Evolutionary conservation across 37 sponge, comb jelly and placozoan genomes (phyloP).

Genomic region (Crambe crambe): DNA sequence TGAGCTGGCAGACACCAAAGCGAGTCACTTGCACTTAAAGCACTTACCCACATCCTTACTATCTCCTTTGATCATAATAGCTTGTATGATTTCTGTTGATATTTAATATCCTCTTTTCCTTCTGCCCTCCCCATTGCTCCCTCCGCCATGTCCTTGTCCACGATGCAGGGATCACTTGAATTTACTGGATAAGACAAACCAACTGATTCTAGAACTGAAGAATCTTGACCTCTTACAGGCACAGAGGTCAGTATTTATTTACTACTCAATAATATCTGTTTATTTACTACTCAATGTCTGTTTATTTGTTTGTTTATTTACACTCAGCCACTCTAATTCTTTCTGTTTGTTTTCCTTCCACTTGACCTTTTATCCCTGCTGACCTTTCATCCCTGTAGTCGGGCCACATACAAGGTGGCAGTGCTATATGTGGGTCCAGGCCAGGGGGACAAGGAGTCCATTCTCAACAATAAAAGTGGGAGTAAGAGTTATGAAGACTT

Average conservation of each 20-base stretch:
- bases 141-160: neutral
- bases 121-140: neutral
- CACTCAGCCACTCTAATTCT: neutral
- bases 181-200: slow-evolving; percentile 74
- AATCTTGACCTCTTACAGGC: slow-evolving; percentile 68
- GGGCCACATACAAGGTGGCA: slow-evolving; percentile 97
- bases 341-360: slow-evolving; percentile 1
- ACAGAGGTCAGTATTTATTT: slow-evolving; percentile 34
- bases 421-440: slow-evolving; percentile 92
- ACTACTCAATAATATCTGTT: neutral
- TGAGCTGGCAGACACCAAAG: no score
- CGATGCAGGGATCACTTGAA: slow-evolving; percentile 67
- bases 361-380: neutral
- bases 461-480: slow-evolving; percentile 81
- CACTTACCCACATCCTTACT: no score
- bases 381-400: slow-evolving; percentile 62
- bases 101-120: neutral
- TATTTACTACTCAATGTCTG: neutral
- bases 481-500: slow-evolving; percentile 91
- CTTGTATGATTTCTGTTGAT: neutral
- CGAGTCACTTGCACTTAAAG: no score
- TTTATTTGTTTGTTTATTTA: neutral
- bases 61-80: no score
- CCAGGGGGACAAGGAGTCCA: slow-evolving; percentile 87
- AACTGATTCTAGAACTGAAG: slow-evolving; percentile 87